Conservation (phyloP, 2,888 invertebrate species). For the Amphipoea oculea region DNA sequence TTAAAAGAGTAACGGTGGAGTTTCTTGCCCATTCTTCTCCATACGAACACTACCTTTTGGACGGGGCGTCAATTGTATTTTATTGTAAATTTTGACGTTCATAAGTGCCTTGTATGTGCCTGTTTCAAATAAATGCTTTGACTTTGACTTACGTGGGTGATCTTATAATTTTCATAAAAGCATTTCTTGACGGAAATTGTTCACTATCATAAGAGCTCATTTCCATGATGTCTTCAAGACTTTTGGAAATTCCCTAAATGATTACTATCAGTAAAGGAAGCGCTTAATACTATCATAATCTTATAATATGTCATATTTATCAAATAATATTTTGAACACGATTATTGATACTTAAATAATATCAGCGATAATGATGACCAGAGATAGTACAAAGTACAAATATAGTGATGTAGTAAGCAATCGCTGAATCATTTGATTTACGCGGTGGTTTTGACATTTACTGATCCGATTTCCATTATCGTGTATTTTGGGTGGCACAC, state of each 20-base stretch:
- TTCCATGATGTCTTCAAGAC: not conserved
- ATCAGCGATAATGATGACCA: slow-evolving; percentile 24
- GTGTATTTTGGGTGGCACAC: slow-evolving; percentile 22
- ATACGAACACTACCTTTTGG: too few relatives aligned
- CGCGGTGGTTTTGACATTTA: slow-evolving; percentile 36
- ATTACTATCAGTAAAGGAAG: slow-evolving; percentile 9
- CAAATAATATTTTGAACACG: slow-evolving; percentile 14
- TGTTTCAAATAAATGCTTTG: too few relatives aligned
- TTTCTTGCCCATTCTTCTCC: too few relatives aligned
- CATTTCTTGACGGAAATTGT: not conserved
- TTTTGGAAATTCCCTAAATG: not conserved
- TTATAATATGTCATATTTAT: slow-evolving; percentile 22
- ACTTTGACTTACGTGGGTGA: not conserved
- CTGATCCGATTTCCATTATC: slow-evolving; percentile 12
- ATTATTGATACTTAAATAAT: slow-evolving; percentile 40
- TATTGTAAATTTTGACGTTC: too few relatives aligned
- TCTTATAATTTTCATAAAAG: not conserved
- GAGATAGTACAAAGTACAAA: slow-evolving; percentile 16
- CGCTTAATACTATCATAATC: slow-evolving; percentile 7
- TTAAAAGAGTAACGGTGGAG: too few relatives aligned
- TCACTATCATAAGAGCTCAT: not conserved
- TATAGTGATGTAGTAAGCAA: slow-evolving; percentile 32
- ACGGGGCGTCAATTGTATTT: too few relatives aligned
- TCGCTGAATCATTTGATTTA: slow-evolving; percentile 13
- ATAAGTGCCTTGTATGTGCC: too few relatives aligned